These are phyloP conservation scores for Danio albolineatus DNA, from an alignment of 2,797 vertebrate genomes.

Conservation along the genomic window DNA sequence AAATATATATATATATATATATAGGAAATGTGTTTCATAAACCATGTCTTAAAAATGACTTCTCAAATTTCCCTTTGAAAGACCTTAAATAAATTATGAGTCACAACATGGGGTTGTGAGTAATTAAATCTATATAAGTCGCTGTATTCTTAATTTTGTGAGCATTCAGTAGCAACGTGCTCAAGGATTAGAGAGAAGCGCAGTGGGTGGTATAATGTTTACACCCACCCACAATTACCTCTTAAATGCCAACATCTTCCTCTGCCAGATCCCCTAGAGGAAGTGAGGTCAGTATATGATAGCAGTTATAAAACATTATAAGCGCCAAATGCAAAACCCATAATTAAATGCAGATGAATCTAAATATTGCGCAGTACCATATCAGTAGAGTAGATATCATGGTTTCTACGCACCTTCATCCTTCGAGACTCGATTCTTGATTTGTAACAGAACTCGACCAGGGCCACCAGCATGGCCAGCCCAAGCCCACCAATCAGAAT, in stretches of 20 bases:
- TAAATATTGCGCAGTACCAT: not conserved
- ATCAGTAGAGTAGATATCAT: not conserved
- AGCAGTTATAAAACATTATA: conserved; percentile 43
- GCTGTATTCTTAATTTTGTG: conserved; percentile 35
- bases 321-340: conserved; percentile 33
- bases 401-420: conserved; percentile 90
- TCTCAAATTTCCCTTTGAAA: conserved; percentile 19
- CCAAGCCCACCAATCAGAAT: conserved; percentile 98
- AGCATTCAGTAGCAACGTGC: conserved; percentile 23
- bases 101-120: conserved; percentile 44
- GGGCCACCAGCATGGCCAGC: conserved; percentile 98
- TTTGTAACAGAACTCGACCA: conserved; percentile 99
- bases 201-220: conserved; percentile 48
- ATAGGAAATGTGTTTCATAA: conserved; percentile 15
- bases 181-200: conserved; percentile 44
- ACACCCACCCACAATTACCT: conserved; percentile 54
- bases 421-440: conserved; percentile 94
- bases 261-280: conserved; percentile 38
- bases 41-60: conserved; percentile 16
- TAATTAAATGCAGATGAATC: conserved; percentile 17
- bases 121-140: conserved; percentile 57
- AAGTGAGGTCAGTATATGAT: conserved; percentile 45
- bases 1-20: no score
- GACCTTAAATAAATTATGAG: conserved; percentile 46
- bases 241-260: conserved; percentile 48